Conservation (phyloP, 2,113 vertebrate genomes). For the Xiphorhynchus elegans region DNA sequence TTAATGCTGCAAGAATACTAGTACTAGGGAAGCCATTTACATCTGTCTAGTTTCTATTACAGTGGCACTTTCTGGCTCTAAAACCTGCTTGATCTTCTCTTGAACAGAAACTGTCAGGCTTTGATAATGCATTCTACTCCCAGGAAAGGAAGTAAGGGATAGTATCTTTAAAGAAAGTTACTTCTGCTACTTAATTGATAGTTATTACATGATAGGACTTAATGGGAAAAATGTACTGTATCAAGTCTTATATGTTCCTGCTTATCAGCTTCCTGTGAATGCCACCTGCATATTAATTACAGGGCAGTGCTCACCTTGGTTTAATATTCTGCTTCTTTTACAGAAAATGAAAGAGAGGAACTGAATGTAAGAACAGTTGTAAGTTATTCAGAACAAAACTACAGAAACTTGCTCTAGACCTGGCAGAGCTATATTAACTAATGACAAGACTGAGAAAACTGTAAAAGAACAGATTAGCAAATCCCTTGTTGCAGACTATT, state of each 20-base stretch:
- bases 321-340: slow-evolving; percentile 41
- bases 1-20: neutral
- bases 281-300: slow-evolving; percentile 15
- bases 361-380: neutral
- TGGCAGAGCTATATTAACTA: neutral
- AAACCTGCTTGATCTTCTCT: neutral
- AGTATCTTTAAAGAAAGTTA: neutral
- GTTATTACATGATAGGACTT: neutral
- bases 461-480: slow-evolving; percentile 48
- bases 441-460: slow-evolving; percentile 23
- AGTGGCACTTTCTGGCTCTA: neutral
- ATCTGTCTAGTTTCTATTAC: neutral
- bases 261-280: slow-evolving; percentile 2
- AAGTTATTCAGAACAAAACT: slow-evolving; percentile 48
- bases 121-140: neutral
- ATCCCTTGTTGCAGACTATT: neutral
- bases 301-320: neutral
- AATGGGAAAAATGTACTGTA: neutral
- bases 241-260: neutral
- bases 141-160: neutral
- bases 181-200: slow-evolving; percentile 20
- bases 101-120: neutral
- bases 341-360: slow-evolving; percentile 14
- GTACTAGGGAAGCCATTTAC: neutral
- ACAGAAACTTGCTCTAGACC: slow-evolving; percentile 25